Conservation (phyloP, 2,797 vertebrate genomes). For the Nannoperca obscura region DNA sequence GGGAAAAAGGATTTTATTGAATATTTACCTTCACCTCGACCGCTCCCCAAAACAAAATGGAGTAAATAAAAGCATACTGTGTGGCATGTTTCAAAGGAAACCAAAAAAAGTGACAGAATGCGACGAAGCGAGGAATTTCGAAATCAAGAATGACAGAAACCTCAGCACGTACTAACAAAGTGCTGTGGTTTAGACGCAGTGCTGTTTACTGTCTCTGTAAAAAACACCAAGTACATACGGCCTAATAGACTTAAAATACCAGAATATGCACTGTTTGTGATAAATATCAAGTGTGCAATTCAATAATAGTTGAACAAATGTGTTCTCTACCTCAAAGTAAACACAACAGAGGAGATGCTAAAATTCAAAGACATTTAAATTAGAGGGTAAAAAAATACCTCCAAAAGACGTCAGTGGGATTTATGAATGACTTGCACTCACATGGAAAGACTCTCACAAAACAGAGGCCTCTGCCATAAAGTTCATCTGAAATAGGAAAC, state of each 20-base stretch:
- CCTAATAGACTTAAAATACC: slow-evolving; percentile 30
- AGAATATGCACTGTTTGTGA: slow-evolving; percentile 21
- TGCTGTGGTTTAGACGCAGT: slow-evolving; percentile 49
- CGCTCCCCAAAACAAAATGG: slow-evolving; percentile 25
- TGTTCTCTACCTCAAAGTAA: slow-evolving; percentile 2
- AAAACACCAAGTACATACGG: slow-evolving; percentile 19
- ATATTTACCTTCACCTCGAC: slow-evolving; percentile 37
- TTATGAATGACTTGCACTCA: background rate
- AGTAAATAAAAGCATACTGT: slow-evolving; percentile 12
- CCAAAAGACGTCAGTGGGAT: background rate
- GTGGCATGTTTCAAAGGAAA: slow-evolving; percentile 49
- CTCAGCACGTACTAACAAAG: slow-evolving; percentile 49
- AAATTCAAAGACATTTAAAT: slow-evolving; percentile 32
- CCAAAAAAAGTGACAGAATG: slow-evolving; percentile 37
- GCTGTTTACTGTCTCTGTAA: slow-evolving; percentile 26
- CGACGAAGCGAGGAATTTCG: slow-evolving; percentile 37
- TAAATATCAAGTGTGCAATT: slow-evolving; percentile 47
- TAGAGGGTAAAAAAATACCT: background rate
- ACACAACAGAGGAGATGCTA: slow-evolving; percentile 14
- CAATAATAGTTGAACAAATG: slow-evolving; percentile 30
- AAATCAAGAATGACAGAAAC: slow-evolving; percentile 31
- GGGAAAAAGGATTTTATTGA: slow-evolving; percentile 27
- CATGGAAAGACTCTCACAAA: slow-evolving; percentile 28
- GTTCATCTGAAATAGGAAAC: slow-evolving; percentile 1
- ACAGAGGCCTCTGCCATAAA: slow-evolving; percentile 19